phyloP scores from a whole-genome alignment of 2,797 vertebrate species.

The Falco peregrinus region DNA sequence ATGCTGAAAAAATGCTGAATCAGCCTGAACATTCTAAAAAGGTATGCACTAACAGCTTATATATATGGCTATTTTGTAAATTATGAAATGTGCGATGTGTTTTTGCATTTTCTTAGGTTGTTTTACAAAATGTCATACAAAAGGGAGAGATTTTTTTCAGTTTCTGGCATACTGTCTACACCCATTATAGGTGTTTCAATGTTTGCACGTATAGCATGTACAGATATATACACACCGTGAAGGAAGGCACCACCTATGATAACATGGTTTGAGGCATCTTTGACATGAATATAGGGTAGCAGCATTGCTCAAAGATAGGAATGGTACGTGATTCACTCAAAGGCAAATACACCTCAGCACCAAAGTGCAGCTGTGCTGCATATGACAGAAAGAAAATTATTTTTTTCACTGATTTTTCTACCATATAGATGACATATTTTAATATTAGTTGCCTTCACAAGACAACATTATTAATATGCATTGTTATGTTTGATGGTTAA shows the following conservation, averaged over 20 bases:
- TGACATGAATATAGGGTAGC: not conserved
- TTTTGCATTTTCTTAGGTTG: not conserved
- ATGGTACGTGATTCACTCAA: not conserved
- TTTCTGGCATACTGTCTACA: not conserved
- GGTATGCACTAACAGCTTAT: conserved; percentile 69
- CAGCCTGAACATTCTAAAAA: conserved; percentile 92
- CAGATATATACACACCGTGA: not conserved
- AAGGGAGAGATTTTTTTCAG: not conserved
- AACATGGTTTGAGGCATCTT: not conserved
- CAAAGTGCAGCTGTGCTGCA: not conserved
- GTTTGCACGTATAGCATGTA: rapidly evolving
- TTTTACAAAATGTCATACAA: not conserved
- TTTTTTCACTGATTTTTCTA: not conserved
- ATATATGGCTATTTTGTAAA: not conserved
- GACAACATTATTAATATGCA: not conserved
- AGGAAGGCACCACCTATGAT: not conserved
- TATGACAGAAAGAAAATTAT: not conserved
- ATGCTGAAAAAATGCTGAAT: conserved; percentile 94
- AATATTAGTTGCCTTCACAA: not conserved
- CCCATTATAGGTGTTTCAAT: not conserved
- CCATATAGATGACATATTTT: not conserved
- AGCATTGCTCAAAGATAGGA: not conserved
- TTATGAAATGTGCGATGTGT: not conserved
- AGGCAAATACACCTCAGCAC: not conserved
- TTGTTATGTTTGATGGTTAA: not conserved